These are phyloP conservation scores for Pteria penguin DNA, from an alignment of 2,888 invertebrate species.

Conservation along the genomic window DNA sequence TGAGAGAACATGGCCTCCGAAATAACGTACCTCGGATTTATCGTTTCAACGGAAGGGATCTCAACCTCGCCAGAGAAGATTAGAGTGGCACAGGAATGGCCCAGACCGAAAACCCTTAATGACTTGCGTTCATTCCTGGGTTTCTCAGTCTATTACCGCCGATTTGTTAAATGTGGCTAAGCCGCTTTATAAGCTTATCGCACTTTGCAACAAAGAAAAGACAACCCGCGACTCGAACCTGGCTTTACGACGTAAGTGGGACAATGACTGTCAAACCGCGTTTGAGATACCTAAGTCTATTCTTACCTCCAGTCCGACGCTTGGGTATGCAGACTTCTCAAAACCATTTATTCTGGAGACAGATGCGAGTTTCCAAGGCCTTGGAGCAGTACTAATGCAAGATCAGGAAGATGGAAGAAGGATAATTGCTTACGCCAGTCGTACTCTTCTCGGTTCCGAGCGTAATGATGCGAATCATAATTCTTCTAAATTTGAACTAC, in stretches of 20 bases:
- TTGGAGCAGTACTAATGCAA: slow-evolving; percentile 40
- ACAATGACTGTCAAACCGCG: slow-evolving; percentile 13
- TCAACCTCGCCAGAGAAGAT: slow-evolving; percentile 24
- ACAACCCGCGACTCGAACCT: neutral
- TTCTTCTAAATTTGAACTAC: slow-evolving; percentile 45
- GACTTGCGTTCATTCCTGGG: slow-evolving; percentile 23
- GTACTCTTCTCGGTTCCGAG: slow-evolving; percentile 35
- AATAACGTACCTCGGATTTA: slow-evolving; percentile 19
- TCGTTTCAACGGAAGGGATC: neutral
- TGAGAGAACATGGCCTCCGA: slow-evolving; percentile 18
- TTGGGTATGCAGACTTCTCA: slow-evolving; percentile 42
- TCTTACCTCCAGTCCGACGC: slow-evolving; percentile 32
- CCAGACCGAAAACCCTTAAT: neutral
- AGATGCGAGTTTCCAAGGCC: slow-evolving; percentile 35
- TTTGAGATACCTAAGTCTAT: slow-evolving; percentile 23
- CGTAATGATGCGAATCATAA: slow-evolving; percentile 38
- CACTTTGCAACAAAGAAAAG: neutral
- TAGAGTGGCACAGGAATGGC: neutral
- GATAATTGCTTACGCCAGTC: slow-evolving; percentile 42
- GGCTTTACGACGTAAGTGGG: slow-evolving; percentile 11
- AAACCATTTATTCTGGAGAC: slow-evolving; percentile 29
- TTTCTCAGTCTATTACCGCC: slow-evolving; percentile 22
- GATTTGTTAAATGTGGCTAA: slow-evolving; percentile 20
- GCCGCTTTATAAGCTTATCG: slow-evolving; percentile 8
- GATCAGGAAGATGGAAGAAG: slow-evolving; percentile 17